phyloP scores from a whole-genome alignment of 2,888 invertebrate genomes.

The Oegoconia quadripuncta region DNA sequence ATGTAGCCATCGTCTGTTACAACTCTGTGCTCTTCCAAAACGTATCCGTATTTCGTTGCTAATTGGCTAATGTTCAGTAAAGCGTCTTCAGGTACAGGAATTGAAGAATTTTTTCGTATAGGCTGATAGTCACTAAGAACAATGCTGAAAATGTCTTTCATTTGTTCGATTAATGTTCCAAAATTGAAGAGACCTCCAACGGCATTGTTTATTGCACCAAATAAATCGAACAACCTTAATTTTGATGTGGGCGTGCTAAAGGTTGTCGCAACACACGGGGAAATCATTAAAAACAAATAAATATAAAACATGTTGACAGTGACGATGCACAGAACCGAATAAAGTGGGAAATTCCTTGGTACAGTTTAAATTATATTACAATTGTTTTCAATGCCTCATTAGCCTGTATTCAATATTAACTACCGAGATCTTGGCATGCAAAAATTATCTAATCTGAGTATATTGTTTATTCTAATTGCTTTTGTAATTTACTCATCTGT shows the following conservation, averaged over 20 bases:
- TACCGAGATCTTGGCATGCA: background rate
- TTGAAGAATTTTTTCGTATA: background rate
- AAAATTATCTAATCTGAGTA: no score
- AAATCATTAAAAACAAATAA: background rate
- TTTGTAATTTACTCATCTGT: no score
- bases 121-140: slow-evolving; percentile 8
- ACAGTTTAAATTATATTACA: slow-evolving; percentile 2
- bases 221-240: background rate
- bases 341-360: background rate
- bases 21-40: slow-evolving; percentile 46
- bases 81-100: slow-evolving; percentile 36
- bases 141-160: slow-evolving; percentile 18
- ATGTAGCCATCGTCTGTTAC: slow-evolving; percentile 54
- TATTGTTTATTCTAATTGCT: no score
- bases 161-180: slow-evolving; percentile 12
- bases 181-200: slow-evolving; percentile 13
- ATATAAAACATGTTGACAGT: background rate
- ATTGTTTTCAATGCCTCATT: slow-evolving; percentile 5
- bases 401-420: slow-evolving; percentile 3
- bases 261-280: background rate
- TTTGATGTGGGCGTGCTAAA: background rate
- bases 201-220: slow-evolving; percentile 10
- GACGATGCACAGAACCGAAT: background rate
- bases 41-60: slow-evolving; percentile 40
- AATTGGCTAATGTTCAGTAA: slow-evolving; percentile 41